phyloP scores from a whole-genome alignment of 2,797 vertebrate genomes.

The Vespertilio murinus region DNA sequence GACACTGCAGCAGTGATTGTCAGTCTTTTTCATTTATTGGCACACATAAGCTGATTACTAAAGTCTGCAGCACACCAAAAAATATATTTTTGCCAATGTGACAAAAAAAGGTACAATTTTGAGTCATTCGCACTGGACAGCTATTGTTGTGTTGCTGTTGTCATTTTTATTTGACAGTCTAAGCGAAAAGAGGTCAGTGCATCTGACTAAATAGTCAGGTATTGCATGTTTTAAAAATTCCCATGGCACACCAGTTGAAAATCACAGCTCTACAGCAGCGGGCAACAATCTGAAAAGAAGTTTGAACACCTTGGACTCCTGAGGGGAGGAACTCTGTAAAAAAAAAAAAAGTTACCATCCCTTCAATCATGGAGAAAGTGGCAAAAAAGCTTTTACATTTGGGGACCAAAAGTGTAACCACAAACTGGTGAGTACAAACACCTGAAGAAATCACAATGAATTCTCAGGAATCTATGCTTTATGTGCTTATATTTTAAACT shows the following conservation, averaged over 20 bases:
- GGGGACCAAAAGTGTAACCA: background rate
- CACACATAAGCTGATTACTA: background rate
- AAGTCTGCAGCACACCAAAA: background rate
- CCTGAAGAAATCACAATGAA: background rate
- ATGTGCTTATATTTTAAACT: background rate
- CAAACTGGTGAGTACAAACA: background rate
- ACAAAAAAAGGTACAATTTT: background rate
- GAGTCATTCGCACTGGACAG: background rate
- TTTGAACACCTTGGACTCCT: background rate
- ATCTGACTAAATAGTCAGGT: background rate
- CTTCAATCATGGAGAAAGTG: background rate
- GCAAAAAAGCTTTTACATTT: background rate
- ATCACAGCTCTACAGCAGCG: background rate
- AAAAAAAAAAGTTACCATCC: background rate
- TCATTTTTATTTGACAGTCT: background rate
- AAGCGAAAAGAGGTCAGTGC: background rate
- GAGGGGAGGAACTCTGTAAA: background rate
- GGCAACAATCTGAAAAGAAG: background rate
- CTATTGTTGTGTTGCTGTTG: background rate
- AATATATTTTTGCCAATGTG: background rate
- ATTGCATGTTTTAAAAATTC: background rate
- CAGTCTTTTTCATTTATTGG: background rate
- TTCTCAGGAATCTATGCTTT: background rate
- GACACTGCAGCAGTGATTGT: background rate
- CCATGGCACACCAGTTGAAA: fast-evolving